phyloP scores from a whole-genome alignment of 2,797 vertebrate genomes.

The Chelidonichthys spinosus region DNA sequence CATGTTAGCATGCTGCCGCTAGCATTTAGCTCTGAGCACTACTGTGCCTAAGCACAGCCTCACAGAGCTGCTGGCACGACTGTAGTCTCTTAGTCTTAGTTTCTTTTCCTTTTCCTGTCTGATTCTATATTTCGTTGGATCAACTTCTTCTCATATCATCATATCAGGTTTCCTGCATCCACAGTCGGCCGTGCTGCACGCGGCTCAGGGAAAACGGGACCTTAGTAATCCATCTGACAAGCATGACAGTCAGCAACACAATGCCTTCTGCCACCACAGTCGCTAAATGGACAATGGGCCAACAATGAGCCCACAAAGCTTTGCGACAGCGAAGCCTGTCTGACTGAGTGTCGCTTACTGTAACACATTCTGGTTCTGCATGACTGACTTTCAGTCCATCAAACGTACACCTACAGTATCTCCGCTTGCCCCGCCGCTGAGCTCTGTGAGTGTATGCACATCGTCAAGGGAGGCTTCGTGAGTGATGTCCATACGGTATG shows the following conservation, averaged over 20 bases:
- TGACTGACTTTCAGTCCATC: conserved; percentile 36
- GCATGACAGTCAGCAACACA: conserved; percentile 55
- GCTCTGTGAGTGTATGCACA: conserved; percentile 25
- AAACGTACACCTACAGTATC: conserved; percentile 29
- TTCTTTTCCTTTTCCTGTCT: not conserved
- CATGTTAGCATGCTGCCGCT: no score
- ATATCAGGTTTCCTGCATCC: conserved; percentile 18
- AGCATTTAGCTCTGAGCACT: not conserved
- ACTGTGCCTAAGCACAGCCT: not conserved
- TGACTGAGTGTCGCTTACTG: conserved; percentile 33
- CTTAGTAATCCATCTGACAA: conserved; percentile 57
- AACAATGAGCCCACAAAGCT: conserved; percentile 46
- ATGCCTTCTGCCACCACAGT: conserved; percentile 48
- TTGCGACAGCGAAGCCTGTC: conserved; percentile 37
- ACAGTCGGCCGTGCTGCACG: conserved; percentile 7
- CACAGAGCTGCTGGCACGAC: not conserved
- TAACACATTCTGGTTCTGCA: conserved; percentile 46
- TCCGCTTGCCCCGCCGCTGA: not conserved
- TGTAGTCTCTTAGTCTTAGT: not conserved
- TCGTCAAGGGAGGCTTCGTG: not conserved
- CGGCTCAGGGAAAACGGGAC: conserved; percentile 31
- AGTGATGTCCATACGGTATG: conserved; percentile 54
- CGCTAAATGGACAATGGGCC: conserved; percentile 56
- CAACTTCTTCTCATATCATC: not conserved
- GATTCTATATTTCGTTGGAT: conserved; percentile 11